Evolutionary conservation across 2,797 vertebrate species (phyloP).

Genomic region (Tolypeutes matacus): DNA sequence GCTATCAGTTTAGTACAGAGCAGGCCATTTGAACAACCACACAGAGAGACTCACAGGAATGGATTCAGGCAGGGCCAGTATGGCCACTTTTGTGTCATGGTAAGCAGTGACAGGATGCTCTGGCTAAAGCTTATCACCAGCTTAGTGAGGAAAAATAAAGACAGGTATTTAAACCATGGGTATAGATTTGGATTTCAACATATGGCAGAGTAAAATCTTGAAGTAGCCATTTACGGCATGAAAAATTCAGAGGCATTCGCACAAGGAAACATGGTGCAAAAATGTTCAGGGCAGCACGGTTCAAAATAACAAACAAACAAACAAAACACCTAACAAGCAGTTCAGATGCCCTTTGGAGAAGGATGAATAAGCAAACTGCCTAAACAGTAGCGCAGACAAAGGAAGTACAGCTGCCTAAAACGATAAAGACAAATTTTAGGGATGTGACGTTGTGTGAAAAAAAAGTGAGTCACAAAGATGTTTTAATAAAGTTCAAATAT

Average conservation of each 20-base stretch:
- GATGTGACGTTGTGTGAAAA: background rate
- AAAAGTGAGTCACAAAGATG: background rate
- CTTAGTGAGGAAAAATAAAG: background rate
- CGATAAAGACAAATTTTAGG: slow-evolving; percentile 6
- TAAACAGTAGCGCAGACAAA: slow-evolving; percentile 5
- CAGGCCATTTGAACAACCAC: background rate
- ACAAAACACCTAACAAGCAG: background rate
- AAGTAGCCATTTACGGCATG: background rate
- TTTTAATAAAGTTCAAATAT: slow-evolving; percentile 32
- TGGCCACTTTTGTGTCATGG: background rate
- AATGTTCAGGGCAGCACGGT: background rate
- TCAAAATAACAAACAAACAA: background rate
- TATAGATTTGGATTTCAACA: background rate
- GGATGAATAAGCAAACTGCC: background rate
- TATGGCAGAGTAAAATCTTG: background rate
- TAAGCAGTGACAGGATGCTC: background rate
- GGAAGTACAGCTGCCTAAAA: background rate
- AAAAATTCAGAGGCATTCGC: background rate
- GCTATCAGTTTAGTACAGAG: background rate
- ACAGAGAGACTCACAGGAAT: background rate
- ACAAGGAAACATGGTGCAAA: background rate
- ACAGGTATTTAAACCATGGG: background rate
- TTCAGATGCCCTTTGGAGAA: background rate
- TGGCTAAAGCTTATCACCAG: background rate
- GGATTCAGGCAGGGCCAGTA: background rate